A percentile compares a stretch with the other conserved stretches of the same genome.
Conservation (phyloP, 2,888 invertebrate species). For the Limnephilus auricula region DNA sequence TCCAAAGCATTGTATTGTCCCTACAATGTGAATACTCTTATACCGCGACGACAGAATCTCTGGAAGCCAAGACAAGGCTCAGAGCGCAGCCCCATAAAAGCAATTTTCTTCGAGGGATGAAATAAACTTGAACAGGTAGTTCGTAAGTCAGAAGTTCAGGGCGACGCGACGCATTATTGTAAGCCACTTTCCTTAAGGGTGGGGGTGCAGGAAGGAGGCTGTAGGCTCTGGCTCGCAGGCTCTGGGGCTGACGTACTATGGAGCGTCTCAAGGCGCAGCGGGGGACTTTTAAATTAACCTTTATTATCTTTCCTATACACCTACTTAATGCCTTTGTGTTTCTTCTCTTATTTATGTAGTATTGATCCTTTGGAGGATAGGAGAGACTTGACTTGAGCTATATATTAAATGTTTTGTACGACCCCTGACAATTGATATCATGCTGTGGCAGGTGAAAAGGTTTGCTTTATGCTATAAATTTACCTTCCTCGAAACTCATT, state of each 20-base stretch:
- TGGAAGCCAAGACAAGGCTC: not conserved
- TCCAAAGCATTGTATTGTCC: not conserved
- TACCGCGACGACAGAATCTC: not conserved
- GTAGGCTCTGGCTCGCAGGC: slow-evolving; percentile 1
- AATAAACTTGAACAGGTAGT: slow-evolving; percentile 48
- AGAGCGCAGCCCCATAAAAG: slow-evolving; percentile 16
- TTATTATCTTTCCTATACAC: slow-evolving; percentile 66
- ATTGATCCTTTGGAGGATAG: slow-evolving; percentile 44
- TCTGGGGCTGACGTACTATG: slow-evolving; percentile 19
- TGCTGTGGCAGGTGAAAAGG: too few relatives aligned
- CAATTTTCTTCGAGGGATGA: slow-evolving; percentile 26
- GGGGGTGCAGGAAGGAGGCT: slow-evolving; percentile 1
- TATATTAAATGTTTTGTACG: not conserved
- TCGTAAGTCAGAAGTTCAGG: slow-evolving; percentile 19
- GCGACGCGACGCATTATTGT: slow-evolving; percentile 45
- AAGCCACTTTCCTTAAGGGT: slow-evolving; percentile 53
- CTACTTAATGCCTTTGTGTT: slow-evolving; percentile 61
- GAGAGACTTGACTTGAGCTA: not conserved
- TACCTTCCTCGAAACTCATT: too few relatives aligned
- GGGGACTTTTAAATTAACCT: slow-evolving; percentile 67
- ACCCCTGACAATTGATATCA: not conserved
- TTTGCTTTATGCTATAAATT: too few relatives aligned
- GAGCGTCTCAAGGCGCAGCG: slow-evolving; percentile 57
- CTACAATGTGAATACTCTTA: not conserved
- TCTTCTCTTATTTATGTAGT: slow-evolving; percentile 37